Evolutionary conservation across 2,888 invertebrate species (phyloP).

Genomic region (Euzophera pinguis): DNA sequence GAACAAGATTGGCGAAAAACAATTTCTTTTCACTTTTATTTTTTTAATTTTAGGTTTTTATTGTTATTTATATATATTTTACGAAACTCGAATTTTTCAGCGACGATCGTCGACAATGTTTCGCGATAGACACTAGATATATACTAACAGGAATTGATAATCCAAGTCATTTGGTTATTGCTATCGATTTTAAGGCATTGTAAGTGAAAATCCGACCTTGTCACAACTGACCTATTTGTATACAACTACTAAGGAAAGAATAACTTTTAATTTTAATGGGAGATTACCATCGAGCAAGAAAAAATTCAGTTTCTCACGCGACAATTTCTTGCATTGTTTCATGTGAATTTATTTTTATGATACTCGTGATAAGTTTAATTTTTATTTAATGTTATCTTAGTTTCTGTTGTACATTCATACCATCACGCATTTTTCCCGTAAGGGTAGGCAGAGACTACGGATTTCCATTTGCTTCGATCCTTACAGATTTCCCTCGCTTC

Average conservation of each 20-base stretch:
- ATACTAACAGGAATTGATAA: conserved; percentile 11
- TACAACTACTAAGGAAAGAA: conserved; percentile 8
- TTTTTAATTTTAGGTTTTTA: no score
- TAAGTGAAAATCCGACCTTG: conserved; percentile 13
- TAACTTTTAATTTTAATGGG: conserved; percentile 18
- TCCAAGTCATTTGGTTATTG: conserved; percentile 11
- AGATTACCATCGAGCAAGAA: conserved; percentile 18
- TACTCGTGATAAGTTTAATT: no score
- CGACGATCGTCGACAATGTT: neutral
- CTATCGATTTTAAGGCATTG: conserved; percentile 11
- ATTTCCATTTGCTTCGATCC: no score
- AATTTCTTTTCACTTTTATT: no score
- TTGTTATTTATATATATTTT: no score
- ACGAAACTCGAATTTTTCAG: no score
- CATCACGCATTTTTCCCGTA: no score
- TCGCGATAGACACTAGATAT: neutral
- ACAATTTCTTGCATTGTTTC: conserved; percentile 16
- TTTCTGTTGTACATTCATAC: no score
- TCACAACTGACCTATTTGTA: conserved; percentile 7
- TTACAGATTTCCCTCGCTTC: no score
- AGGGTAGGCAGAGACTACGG: no score
- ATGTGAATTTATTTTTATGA: conserved; percentile 1
- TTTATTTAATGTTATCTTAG: no score
- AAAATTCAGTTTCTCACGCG: conserved; percentile 21
- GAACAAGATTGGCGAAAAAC: no score